Conservation (phyloP, 2,888 invertebrate genomes). For the Cecidostiba fungosa region DNA sequence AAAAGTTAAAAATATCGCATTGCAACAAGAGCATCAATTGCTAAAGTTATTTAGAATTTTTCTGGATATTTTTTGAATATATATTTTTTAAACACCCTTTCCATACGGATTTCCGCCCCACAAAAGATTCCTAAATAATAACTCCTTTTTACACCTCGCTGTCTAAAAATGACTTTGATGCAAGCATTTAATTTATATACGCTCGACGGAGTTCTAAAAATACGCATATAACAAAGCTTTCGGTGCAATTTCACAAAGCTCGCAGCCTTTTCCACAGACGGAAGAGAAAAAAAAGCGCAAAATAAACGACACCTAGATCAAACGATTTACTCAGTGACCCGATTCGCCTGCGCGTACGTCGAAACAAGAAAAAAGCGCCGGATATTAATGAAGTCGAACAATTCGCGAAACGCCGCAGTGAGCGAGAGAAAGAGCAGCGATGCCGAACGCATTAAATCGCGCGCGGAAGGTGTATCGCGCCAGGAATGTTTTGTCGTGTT, state of each 20-base stretch:
- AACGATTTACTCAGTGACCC: conserved; percentile 11
- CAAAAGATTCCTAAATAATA: not conserved
- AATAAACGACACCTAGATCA: not conserved
- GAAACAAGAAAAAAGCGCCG: conserved; percentile 11
- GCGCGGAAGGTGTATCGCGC: conserved; percentile 16
- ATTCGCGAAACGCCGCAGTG: conserved; percentile 3
- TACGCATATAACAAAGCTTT: conserved; percentile 1
- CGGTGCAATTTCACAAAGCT: not conserved
- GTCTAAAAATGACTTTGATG: not conserved
- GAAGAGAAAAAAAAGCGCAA: not conserved
- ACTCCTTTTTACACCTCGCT: not conserved
- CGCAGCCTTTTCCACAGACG: conserved; percentile 1
- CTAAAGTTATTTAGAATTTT: no score
- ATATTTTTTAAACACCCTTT: no score
- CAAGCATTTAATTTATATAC: not conserved
- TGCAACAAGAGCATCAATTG: no score
- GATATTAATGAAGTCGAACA: conserved; percentile 29
- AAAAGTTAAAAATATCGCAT: no score
- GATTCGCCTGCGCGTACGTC: conserved; percentile 1
- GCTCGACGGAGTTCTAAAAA: not conserved
- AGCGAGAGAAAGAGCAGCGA: not conserved
- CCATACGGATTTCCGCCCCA: no score
- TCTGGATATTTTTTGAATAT: no score
- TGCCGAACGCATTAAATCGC: conserved; percentile 25
- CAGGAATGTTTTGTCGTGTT: conserved; percentile 56